phyloP scores from a whole-genome alignment of 2,888 invertebrate genomes.

The Andrena praecox region DNA sequence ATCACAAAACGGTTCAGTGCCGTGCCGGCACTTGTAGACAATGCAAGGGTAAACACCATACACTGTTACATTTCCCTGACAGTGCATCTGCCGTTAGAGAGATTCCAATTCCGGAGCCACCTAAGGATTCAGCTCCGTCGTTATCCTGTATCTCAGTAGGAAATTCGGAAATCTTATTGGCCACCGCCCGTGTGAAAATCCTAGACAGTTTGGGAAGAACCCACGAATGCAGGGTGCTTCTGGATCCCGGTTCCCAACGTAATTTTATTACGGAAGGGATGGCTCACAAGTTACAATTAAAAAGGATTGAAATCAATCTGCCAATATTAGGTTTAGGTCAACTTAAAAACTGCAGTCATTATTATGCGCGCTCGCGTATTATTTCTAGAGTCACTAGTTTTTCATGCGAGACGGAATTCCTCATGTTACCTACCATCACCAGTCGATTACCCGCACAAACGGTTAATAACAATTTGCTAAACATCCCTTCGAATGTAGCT shows the following conservation, averaged over 20 bases:
- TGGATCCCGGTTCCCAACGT: background rate
- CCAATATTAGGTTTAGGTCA: background rate
- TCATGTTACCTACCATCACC: background rate
- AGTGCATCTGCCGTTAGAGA: no score
- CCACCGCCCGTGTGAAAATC: background rate
- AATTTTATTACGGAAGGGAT: conserved; percentile 11
- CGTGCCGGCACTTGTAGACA: no score
- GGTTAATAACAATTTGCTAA: background rate
- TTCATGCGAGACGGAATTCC: background rate
- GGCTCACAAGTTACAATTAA: background rate
- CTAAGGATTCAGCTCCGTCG: no score
- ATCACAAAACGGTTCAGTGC: no score
- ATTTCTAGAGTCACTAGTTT: background rate
- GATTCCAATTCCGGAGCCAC: no score
- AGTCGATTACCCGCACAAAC: background rate
- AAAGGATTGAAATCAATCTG: background rate
- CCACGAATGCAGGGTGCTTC: background rate
- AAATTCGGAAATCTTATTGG: background rate
- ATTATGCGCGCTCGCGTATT: background rate
- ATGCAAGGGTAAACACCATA: no score
- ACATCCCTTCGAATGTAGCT: background rate
- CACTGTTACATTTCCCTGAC: no score
- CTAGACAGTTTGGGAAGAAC: background rate
- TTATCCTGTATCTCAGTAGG: no score
- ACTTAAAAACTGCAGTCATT: background rate